Conservation (phyloP, 2,888 invertebrate genomes). For the Geotrupes spiniger region DNA sequence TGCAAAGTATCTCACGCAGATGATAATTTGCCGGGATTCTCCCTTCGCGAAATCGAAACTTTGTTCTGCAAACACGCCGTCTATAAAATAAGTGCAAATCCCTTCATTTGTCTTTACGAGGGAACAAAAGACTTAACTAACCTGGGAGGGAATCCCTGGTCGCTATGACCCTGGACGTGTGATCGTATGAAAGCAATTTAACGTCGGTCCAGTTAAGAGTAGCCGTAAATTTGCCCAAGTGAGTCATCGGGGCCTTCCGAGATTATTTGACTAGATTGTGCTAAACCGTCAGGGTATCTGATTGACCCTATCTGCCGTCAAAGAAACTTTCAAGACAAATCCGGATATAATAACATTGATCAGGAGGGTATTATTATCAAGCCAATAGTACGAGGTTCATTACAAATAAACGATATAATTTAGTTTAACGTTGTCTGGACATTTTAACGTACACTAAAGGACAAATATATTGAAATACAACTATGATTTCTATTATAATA, state of each 20-base stretch:
- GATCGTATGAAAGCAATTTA: slow-evolving; percentile 35
- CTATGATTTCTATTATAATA: no score
- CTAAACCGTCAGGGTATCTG: slow-evolving; percentile 21
- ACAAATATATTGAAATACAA: no score
- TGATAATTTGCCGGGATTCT: not conserved
- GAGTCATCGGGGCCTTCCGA: slow-evolving; percentile 32
- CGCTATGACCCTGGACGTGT: slow-evolving; percentile 32
- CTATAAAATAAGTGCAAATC: slow-evolving; percentile 47
- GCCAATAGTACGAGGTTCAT: no score
- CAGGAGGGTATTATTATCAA: slow-evolving; percentile 10
- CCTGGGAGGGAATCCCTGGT: slow-evolving; percentile 25
- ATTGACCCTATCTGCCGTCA: slow-evolving; percentile 21
- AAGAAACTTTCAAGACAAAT: slow-evolving; percentile 24
- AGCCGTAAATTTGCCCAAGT: slow-evolving; percentile 38
- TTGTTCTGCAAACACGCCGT: slow-evolving; percentile 35
- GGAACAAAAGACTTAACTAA: slow-evolving; percentile 48
- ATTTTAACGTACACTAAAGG: no score
- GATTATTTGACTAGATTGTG: slow-evolving; percentile 21
- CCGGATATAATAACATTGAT: slow-evolving; percentile 23
- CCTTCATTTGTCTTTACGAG: slow-evolving; percentile 49
- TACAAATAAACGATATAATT: no score
- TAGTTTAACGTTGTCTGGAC: no score
- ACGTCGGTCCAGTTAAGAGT: slow-evolving; percentile 36
- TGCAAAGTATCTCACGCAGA: not conserved
- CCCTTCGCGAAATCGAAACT: slow-evolving; percentile 9